Evolutionary conservation across 2,113 vertebrate genomes (phyloP).

Genomic region (Pagrus major): DNA sequence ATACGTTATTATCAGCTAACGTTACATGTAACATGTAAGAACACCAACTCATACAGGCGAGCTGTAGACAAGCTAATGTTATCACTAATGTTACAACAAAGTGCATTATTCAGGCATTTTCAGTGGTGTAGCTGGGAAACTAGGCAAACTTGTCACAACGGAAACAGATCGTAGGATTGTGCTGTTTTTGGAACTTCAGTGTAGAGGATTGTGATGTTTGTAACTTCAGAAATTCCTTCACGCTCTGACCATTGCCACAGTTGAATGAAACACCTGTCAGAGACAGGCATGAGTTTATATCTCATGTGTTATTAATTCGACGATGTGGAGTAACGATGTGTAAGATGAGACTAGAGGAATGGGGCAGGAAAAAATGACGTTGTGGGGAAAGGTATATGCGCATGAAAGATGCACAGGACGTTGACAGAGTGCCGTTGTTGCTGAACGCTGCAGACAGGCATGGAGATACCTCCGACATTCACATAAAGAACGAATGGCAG

Average conservation of each 20-base stretch:
- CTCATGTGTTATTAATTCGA: not conserved
- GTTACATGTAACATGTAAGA: too few relatives aligned
- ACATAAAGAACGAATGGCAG: constrained; percentile 54
- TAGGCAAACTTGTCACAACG: too few relatives aligned
- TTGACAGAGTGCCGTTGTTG: constrained; percentile 37
- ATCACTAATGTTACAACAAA: too few relatives aligned
- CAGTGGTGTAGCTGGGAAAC: too few relatives aligned
- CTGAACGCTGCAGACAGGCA: constrained; percentile 26
- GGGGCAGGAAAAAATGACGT: not conserved
- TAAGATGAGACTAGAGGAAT: not conserved
- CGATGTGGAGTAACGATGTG: constrained; percentile 5
- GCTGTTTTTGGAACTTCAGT: too few relatives aligned
- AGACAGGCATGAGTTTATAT: not conserved
- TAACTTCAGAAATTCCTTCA: too few relatives aligned
- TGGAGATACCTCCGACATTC: constrained; percentile 34
- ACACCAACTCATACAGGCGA: too few relatives aligned
- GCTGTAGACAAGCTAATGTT: too few relatives aligned
- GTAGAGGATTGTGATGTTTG: too few relatives aligned
- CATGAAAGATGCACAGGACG: constrained; percentile 44
- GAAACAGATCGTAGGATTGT: too few relatives aligned
- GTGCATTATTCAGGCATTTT: too few relatives aligned
- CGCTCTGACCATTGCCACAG: not conserved
- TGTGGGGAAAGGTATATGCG: not conserved
- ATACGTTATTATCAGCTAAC: too few relatives aligned
- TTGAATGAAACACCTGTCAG: constrained; percentile 1